Base-by-base conservation (phyloP, 2,797 vertebrate species). In the Pipistrellus pygmaeus region DNA sequence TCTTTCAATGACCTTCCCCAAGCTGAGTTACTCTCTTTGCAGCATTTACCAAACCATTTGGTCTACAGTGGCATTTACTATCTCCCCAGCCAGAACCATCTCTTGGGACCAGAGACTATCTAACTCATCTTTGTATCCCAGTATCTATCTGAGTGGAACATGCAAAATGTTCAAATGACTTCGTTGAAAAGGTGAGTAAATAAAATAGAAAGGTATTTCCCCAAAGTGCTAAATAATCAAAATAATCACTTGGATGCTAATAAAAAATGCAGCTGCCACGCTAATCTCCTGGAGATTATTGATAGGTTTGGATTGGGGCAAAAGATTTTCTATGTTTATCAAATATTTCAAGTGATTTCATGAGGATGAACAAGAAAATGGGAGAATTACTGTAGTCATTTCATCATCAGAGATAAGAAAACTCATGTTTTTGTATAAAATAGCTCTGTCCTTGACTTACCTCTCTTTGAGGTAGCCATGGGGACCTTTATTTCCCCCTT, bases 331-430 rank as follows among this genome's bases (percentile, higher is more conserved):
- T 55, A 35, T 53, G 23, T 93, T 77, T 91, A 81, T 77, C 12
- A 89, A 69, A 14, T 53, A 87, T 60, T 69, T n/a, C 41, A 95
- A 78, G 44, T 64, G 15, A 73, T 55, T 86, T 92, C 32, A 53
- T 48, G 15, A 80, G 8, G 57, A 81, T 9, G 0, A 86, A 83
- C 38, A 32, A 85, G 21, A 38, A 76, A 72, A 82, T 90, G 4
- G 44, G 10, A 94, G 3, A 89, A 84, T 94, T 93, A 21, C 8
- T 82, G 1, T 14, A 91, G 32, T 51, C 46, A 84, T 92, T 93
- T 81, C 69, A 87, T 71, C 44, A 81, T 46, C 25, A 85, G 46
- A 75, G 27, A 75, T 9, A 90, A 60, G 41, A 32, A 94, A 85
- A 71, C 71, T 14, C 66, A 32, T 62, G 30, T 51, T 77, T 92